Percentiles rank a stretch among this genome's conserved stretches.
These are phyloP conservation scores for Macropodus opercularis DNA, from an alignment of 2,797 vertebrate genomes.

Conservation along the genomic window DNA sequence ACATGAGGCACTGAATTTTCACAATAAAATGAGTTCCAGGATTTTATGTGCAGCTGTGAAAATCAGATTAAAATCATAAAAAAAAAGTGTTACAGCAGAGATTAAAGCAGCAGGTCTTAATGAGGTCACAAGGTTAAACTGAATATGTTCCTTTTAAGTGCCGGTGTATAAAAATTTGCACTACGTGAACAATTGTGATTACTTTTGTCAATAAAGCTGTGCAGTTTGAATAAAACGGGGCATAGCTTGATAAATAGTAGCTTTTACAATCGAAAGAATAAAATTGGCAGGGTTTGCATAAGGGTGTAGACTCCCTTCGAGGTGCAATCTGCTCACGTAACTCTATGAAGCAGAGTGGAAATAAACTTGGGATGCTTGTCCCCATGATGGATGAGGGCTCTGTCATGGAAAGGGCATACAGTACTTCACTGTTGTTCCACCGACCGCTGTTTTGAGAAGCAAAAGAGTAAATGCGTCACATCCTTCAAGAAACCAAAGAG, in stretches of 20 bases:
- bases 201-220: conserved; percentile 13
- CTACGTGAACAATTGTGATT: not conserved
- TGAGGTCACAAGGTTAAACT: not conserved
- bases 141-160: not conserved
- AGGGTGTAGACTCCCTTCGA: conserved; percentile 32
- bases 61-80: not conserved
- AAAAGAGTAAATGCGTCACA: conserved; percentile 61
- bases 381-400: conserved; percentile 76
- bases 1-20: not conserved
- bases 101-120: not conserved
- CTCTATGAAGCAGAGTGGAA: conserved; percentile 68
- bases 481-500: conserved; percentile 59
- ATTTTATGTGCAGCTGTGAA: not conserved
- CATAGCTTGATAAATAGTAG: conserved; percentile 7
- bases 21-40: conserved; percentile 2
- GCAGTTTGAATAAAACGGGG: conserved; percentile 29
- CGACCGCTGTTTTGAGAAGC: conserved; percentile 72
- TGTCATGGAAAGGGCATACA: conserved; percentile 75
- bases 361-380: conserved; percentile 73
- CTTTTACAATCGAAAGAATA: conserved; percentile 21
- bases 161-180: not conserved
- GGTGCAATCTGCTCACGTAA: conserved; percentile 68
- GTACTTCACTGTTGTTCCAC: conserved; percentile 70
- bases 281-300: conserved; percentile 31
- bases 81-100: not conserved